Conservation (phyloP, 2,113 vertebrate genomes). For the Mystacornis crossleyi region DNA sequence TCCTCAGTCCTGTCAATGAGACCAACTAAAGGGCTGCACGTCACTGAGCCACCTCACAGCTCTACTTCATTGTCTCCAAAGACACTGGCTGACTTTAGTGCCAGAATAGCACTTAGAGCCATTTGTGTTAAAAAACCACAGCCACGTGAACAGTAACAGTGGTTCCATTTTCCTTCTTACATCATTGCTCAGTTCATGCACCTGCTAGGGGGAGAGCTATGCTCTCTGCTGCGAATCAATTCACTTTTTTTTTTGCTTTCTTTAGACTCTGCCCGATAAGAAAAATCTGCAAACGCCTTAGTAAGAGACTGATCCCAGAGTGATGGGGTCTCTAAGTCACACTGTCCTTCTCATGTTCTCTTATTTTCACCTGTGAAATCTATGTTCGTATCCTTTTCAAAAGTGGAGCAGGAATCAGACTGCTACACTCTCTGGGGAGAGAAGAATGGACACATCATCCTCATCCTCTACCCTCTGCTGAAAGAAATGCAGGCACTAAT, state of each 20-base stretch:
- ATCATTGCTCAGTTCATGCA: neutral
- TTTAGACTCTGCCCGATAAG: neutral
- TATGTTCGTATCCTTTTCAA: neutral
- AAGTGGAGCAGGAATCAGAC: neutral
- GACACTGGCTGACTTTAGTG: neutral
- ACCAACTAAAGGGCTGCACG: neutral
- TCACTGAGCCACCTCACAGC: fast-evolving
- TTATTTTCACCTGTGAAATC: neutral
- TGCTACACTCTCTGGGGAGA: neutral
- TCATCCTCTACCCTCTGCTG: neutral
- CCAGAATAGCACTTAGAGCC: neutral
- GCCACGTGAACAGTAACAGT: neutral
- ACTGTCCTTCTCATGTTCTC: neutral
- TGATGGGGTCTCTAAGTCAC: neutral
- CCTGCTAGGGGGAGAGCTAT: neutral
- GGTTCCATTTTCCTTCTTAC: neutral
- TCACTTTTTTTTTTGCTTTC: neutral
- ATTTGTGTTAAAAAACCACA: neutral
- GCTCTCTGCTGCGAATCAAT: neutral
- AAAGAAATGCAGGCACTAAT: neutral
- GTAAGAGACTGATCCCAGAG: neutral
- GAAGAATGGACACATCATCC: neutral
- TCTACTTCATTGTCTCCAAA: neutral
- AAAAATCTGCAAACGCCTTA: neutral
- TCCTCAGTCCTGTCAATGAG: neutral